phyloP scores from a whole-genome alignment of 2,797 vertebrate genomes.

The Ctenopoma multispine region DNA sequence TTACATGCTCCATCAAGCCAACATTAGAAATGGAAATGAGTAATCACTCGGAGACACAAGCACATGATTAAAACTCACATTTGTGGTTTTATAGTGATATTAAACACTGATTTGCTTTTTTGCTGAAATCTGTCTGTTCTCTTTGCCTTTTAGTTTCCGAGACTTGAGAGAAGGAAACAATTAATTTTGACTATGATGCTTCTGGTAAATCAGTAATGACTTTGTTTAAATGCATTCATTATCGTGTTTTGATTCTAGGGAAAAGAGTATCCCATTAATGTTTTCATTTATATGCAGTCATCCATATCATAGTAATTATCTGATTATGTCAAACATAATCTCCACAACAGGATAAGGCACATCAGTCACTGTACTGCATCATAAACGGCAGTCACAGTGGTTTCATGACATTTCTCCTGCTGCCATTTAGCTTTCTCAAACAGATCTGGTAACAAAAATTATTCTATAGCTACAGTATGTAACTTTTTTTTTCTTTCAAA shows the following conservation, averaged over 20 bases:
- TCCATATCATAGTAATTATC: slow-evolving; percentile 63
- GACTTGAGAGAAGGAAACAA: slow-evolving; percentile 28
- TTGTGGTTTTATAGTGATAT: slow-evolving; percentile 24
- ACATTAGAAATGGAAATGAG: slow-evolving; percentile 51
- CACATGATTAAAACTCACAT: slow-evolving; percentile 35
- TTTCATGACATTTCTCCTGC: slow-evolving; percentile 39
- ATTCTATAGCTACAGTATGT: not conserved
- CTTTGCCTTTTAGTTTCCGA: slow-evolving; percentile 20
- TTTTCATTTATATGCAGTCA: slow-evolving; percentile 62
- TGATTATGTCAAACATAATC: slow-evolving; percentile 64
- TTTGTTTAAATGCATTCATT: slow-evolving; percentile 31
- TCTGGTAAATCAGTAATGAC: slow-evolving; percentile 41
- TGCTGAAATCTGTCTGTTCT: slow-evolving; percentile 1
- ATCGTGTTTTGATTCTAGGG: slow-evolving; percentile 33
- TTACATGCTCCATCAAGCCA: slow-evolving; percentile 47
- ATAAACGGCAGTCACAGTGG: slow-evolving; percentile 35
- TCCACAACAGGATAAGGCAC: slow-evolving; percentile 44
- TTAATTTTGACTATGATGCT: slow-evolving; percentile 33
- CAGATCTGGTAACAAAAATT: slow-evolving; percentile 6
- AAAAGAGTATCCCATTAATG: slow-evolving; percentile 47
- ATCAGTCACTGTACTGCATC: slow-evolving; percentile 58
- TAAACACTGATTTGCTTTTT: slow-evolving; percentile 27
- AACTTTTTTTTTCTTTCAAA: not conserved
- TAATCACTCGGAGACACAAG: slow-evolving; percentile 32
- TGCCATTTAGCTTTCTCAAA: slow-evolving; percentile 23